These are phyloP conservation scores for Aromia moschata DNA, from an alignment of 2,888 invertebrate genomes.

Conservation along the genomic window DNA sequence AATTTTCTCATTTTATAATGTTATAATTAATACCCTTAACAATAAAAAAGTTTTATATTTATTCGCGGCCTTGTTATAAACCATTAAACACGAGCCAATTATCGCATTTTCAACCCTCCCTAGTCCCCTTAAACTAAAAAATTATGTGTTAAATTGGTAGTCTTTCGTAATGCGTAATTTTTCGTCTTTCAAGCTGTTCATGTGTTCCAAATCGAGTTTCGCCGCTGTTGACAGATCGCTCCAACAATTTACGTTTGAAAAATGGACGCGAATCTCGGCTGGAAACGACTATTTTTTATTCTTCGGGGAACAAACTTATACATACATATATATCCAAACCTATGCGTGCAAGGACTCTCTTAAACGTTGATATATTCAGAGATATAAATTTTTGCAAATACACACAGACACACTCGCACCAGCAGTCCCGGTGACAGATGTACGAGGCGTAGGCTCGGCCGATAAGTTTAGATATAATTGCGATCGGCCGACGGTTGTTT, in stretches of 20 bases:
- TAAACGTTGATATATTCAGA: slow-evolving; percentile 30
- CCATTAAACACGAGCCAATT: too few species aligned
- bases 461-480: slow-evolving; percentile 47
- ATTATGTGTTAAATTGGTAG: too few species aligned
- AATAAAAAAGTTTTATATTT: too few species aligned
- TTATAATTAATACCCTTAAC: too few species aligned
- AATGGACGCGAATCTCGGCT: not conserved
- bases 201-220: too few species aligned
- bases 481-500: slow-evolving; percentile 50
- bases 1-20: too few species aligned
- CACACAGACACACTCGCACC: not conserved
- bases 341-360: slow-evolving; percentile 27
- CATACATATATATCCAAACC: too few species aligned
- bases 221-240: not conserved
- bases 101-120: too few species aligned
- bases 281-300: not conserved
- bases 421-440: slow-evolving; percentile 20
- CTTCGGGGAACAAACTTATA: slow-evolving; percentile 21
- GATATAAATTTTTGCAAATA: slow-evolving; percentile 30
- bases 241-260: not conserved
- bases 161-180: too few species aligned
- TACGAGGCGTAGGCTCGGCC: slow-evolving; percentile 23
- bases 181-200: too few species aligned
- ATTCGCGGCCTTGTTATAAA: too few species aligned
- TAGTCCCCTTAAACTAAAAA: too few species aligned